Conservation (phyloP, 92 coral and sea anemone genomes). For the Zoanthus sociatus region DNA sequence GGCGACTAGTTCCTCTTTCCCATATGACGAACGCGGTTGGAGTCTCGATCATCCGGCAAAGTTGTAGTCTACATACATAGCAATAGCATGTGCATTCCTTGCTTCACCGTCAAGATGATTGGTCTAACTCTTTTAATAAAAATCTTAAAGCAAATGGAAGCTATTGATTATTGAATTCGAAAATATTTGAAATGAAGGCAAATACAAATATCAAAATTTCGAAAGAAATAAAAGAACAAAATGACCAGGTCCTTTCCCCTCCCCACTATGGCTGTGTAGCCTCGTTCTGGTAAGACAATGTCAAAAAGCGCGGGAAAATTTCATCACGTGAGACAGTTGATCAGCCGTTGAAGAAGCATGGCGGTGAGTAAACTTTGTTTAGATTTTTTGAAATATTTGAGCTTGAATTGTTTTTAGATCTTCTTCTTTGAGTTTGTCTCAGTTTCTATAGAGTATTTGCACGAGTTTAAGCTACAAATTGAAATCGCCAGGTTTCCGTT, state of each 20-base stretch:
- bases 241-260: background rate
- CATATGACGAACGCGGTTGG: no score
- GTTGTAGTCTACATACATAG: no score
- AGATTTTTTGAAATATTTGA: background rate
- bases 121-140: no score
- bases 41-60: no score
- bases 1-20: no score
- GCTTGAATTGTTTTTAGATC: background rate
- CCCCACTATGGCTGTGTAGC: conserved; percentile 20
- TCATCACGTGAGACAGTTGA: conserved; percentile 92
- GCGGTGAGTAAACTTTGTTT: conserved; percentile 73
- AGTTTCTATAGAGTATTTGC: background rate
- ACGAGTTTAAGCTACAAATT: background rate
- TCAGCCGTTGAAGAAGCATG: conserved; percentile 83
- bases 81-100: no score
- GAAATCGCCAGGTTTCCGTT: background rate
- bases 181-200: no score
- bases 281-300: conserved; percentile 62
- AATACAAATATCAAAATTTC: no score
- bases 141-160: no score
- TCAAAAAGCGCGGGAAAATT: conserved; percentile 94
- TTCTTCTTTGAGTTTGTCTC: background rate
- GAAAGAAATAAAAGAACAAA: no score
- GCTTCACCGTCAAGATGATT: no score
- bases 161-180: no score